Evolutionary conservation across 2,113 vertebrate genomes (phyloP).

Genomic region (Dipodomys ordii): DNA sequence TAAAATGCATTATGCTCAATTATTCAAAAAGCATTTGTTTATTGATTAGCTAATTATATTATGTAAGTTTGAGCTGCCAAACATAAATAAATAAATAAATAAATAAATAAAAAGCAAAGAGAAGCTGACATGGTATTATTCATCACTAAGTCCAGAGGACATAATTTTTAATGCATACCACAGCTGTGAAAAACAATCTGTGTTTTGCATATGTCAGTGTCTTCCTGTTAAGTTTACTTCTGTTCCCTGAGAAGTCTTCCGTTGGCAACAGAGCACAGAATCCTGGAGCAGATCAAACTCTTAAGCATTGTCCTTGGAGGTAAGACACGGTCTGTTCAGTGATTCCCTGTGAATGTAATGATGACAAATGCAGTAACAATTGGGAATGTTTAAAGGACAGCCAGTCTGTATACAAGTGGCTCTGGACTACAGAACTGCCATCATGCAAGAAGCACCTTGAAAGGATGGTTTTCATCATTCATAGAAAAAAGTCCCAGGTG

Average conservation of each 20-base stretch:
- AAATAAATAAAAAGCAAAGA: not conserved
- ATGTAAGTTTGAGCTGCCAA: slow-evolving; percentile 34
- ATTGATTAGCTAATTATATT: slow-evolving; percentile 60
- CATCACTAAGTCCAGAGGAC: not conserved
- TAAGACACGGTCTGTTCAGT: not conserved
- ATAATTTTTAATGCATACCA: slow-evolving; percentile 6
- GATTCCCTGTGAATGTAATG: not conserved
- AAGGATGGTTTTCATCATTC: not conserved
- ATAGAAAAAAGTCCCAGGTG: not conserved
- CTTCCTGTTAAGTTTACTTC: not conserved
- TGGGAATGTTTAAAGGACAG: not conserved
- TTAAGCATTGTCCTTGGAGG: not conserved
- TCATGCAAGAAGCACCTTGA: no score
- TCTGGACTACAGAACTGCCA: not conserved
- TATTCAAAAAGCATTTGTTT: slow-evolving; percentile 62
- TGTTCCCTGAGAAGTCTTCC: not conserved
- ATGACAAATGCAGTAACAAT: not conserved
- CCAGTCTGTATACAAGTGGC: not conserved
- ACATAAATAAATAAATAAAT: not conserved
- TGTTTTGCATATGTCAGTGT: not conserved
- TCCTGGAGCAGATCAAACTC: not conserved
- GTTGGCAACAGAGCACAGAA: not conserved
- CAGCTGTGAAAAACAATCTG: not conserved
- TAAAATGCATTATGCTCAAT: slow-evolving; percentile 51
- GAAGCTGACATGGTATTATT: not conserved